Percentiles rank a stretch among this genome's conserved stretches.
These are phyloP conservation scores for Penaeus indicus DNA, from an alignment of 1,140 invertebrate genomes.

Conservation along the genomic window DNA sequence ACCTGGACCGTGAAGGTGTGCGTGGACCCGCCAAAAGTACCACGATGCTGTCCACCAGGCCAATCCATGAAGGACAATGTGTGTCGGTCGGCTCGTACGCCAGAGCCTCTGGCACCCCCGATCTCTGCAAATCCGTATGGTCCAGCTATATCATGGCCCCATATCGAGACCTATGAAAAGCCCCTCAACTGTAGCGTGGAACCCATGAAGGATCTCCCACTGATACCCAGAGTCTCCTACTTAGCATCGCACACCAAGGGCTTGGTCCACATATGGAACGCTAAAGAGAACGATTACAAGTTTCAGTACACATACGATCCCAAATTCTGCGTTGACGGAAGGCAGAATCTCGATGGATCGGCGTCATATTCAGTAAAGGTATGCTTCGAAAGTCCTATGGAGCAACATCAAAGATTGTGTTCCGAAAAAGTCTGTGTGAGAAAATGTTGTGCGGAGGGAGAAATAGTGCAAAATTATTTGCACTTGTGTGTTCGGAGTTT, in stretches of 20 bases:
- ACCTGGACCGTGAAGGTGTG: not conserved
- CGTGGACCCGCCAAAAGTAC: constrained; percentile 24
- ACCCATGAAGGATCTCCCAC: constrained; percentile 9
- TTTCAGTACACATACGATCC: not conserved
- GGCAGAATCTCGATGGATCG: constrained; percentile 1
- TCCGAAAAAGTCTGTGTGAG: constrained; percentile 27
- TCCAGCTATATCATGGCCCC: not conserved
- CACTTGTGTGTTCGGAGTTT: constrained; percentile 3
- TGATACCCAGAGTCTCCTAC: not conserved
- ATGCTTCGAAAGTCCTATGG: constrained; percentile 11
- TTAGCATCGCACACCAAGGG: constrained; percentile 7
- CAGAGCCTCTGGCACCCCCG: constrained; percentile 7
- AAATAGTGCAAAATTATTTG: not conserved
- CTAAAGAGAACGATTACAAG: not conserved
- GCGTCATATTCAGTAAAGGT: constrained; percentile 29
- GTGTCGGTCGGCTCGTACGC: constrained; percentile 14
- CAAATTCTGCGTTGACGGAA: constrained; percentile 32
- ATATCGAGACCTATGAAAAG: constrained; percentile 29
- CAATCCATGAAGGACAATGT: constrained; percentile 12
- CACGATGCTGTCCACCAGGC: constrained; percentile 39
- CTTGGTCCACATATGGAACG: constrained; percentile 3
- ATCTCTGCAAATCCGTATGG: not conserved
- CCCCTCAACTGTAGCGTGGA: constrained; percentile 1
- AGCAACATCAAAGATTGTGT: not conserved
- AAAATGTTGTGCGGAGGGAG: constrained; percentile 23